Base-by-base conservation (phyloP, 1,140 invertebrate species). In the Dryas iulia region DNA sequence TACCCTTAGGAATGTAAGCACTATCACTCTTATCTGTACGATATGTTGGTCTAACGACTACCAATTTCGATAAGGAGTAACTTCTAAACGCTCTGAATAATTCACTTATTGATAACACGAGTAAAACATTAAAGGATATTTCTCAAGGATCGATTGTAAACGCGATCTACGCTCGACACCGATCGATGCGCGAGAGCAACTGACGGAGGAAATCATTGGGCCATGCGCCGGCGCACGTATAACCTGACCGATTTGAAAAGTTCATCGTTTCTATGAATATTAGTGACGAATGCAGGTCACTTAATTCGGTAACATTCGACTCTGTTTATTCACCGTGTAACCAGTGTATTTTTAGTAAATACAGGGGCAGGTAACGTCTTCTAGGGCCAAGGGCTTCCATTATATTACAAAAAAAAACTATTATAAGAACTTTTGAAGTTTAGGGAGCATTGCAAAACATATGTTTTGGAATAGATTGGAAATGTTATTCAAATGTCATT, bases 301-400 rank as follows among this genome's bases (percentile, higher is more conserved):
- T 74, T 59, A 70, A 80, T 61, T 72, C 57, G 59, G 68, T 47
- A 21, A 75, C 62, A 5, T 82, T 52, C 31, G 21, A 21, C 26
- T 61, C 56, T 89, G 86, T 88, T 90, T 88, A 88, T 89, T 78
- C 82, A 86, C 74, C 80, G 79, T 86, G 79, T 77, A 82, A 79
- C 77, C 70, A 73, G 79, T 82, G 78, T 90, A 90, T 88, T 90
- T 90, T 88, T 90, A 90, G 86, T 82, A 82, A 82, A 84, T 78
- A 84, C 76, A 83, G 80, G 69, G 77, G 78, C 85, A 90, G 88
- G 88, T 90, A 88, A 83, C 69, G 57, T 80, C 74, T 68, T 69
- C 77, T 82, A 86, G 81, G 83, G 79, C 86, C 82, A 86, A 89
- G 86, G 84, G 85, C 80, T 84, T 74, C 18, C 8, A 8, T 47